Evolutionary conservation across 2,797 vertebrate species (phyloP).

Genomic region (Emydoidea blandingii): DNA sequence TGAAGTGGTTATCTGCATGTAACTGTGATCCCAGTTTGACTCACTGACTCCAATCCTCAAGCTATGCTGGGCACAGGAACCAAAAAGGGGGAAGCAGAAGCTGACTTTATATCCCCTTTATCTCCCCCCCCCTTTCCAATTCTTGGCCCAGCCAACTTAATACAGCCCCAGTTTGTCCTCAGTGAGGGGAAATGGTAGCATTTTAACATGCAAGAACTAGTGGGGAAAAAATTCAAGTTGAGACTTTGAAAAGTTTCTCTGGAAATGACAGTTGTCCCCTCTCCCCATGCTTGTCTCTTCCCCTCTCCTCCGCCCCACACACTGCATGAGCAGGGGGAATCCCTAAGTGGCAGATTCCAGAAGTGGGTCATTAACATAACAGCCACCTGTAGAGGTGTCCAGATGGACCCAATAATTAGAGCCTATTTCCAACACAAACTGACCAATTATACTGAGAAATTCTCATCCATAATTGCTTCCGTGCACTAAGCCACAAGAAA

Average conservation of each 20-base stretch:
- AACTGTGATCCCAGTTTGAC: not conserved
- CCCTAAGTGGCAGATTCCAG: not conserved
- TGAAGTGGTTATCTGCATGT: not conserved
- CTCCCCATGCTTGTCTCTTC: not conserved
- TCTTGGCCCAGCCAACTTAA: not conserved
- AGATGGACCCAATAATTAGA: constrained; percentile 34
- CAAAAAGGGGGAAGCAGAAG: not conserved
- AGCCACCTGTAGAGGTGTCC: not conserved
- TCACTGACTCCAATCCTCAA: not conserved
- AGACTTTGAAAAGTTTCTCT: not conserved
- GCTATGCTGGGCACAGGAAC: not conserved
- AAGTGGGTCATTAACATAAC: not conserved
- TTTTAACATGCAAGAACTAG: not conserved
- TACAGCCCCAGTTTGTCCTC: constrained; percentile 10
- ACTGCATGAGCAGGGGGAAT: not conserved
- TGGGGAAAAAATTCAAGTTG: not conserved
- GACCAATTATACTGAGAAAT: not conserved
- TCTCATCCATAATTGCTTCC: not conserved
- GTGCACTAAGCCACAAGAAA: not conserved
- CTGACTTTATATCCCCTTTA: not conserved
- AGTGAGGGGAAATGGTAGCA: not conserved
- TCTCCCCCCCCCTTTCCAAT: not conserved
- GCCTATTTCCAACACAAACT: not conserved
- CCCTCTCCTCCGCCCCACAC: no score
- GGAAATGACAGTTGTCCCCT: not conserved